These are phyloP conservation scores for Arenicola marina DNA, from an alignment of 2,888 invertebrate species.

Conservation along the genomic window DNA sequence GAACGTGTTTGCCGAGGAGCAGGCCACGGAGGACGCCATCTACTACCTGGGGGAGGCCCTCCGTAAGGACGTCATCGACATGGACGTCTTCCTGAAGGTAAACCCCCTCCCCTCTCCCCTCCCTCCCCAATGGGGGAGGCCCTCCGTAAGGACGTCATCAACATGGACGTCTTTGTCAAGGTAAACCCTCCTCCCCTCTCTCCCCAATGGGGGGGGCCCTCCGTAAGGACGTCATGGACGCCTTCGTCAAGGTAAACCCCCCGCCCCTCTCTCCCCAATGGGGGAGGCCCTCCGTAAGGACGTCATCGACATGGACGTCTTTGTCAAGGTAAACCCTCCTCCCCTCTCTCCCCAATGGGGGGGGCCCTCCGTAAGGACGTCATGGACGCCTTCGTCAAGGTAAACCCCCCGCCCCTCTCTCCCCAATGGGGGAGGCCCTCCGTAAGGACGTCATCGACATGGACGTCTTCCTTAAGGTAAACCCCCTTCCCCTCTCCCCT, in stretches of 20 bases:
- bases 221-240: constrained; percentile 88
- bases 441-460: constrained; percentile 90
- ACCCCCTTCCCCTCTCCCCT: too few relatives aligned
- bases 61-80: constrained; percentile 87
- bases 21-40: constrained; percentile 96
- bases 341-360: constrained; percentile 96
- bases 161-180: constrained; percentile 93
- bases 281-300: constrained; percentile 91
- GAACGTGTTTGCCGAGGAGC: constrained; percentile 95
- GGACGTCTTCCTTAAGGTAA: constrained; percentile 86
- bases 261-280: too few relatives aligned
- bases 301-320: constrained; percentile 93
- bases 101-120: too few relatives aligned
- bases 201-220: constrained; percentile 97
- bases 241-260: constrained; percentile 77
- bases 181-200: constrained; percentile 75
- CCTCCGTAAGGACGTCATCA: constrained; percentile 86
- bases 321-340: constrained; percentile 76
- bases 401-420: too few relatives aligned
- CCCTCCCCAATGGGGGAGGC: constrained; percentile 88
- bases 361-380: constrained; percentile 90
- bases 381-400: constrained; percentile 92
- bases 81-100: constrained; percentile 90
- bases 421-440: constrained; percentile 85
- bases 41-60: constrained; percentile 97